Evolutionary conservation across 37 sponge, comb jelly and placozoan genomes (phyloP).

Genomic region (Eunapius fragilis): DNA sequence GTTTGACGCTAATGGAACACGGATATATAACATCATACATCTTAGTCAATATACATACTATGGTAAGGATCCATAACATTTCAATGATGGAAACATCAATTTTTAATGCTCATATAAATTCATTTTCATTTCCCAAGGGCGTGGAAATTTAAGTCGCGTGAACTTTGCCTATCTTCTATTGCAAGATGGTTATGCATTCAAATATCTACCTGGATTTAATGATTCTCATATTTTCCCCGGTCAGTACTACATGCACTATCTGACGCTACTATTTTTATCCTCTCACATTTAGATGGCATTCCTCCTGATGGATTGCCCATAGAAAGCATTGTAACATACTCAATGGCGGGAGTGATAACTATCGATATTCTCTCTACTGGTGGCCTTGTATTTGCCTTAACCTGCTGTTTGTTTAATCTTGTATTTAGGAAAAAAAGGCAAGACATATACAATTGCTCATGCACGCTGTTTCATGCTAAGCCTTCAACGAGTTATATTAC

Average conservation of each 20-base stretch:
- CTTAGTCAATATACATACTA: not conserved
- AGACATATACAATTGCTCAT: no score
- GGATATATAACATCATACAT: not conserved
- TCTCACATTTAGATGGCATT: constrained; percentile 9
- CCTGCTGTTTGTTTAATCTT: constrained; percentile 28
- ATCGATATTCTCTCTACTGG: not conserved
- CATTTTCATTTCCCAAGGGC: no score
- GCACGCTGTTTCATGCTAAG: no score
- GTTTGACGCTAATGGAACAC: constrained; percentile 14
- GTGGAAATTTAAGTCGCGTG: no score
- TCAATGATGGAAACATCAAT: no score
- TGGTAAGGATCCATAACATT: not conserved
- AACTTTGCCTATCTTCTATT: no score
- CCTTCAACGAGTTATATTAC: no score
- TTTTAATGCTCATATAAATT: no score
- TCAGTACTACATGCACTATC: no score
- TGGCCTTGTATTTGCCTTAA: not conserved
- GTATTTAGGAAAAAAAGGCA: constrained; percentile 28
- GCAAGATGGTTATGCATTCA: no score
- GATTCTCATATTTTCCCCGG: no score
- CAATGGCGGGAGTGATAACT: not conserved
- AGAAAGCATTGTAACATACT: not conserved
- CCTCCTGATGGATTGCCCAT: constrained; percentile 45
- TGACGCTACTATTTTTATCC: not conserved
- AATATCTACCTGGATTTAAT: no score